Conservation (phyloP, 2,888 invertebrate genomes). For the Cerceris ruficornis region DNA sequence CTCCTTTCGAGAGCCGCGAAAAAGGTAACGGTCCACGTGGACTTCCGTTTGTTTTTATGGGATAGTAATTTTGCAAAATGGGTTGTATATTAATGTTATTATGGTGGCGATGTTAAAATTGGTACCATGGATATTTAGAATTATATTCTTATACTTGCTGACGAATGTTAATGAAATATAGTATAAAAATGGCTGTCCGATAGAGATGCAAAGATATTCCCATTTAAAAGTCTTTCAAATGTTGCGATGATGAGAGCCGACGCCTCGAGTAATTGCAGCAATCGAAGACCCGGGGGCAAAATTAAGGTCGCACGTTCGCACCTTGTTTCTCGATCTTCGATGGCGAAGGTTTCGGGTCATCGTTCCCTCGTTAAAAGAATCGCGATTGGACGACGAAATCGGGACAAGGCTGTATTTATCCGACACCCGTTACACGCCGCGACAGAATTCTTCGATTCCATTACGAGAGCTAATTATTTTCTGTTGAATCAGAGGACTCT, state of each 20-base stretch:
- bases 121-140: too few relatives aligned
- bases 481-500: slow-evolving; percentile 34
- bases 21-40: too few relatives aligned
- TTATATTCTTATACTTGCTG: too few relatives aligned
- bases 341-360: slow-evolving; percentile 38
- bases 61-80: too few relatives aligned
- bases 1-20: too few relatives aligned
- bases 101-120: too few relatives aligned
- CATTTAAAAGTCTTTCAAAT: background rate
- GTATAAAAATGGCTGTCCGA: too few relatives aligned
- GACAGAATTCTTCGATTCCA: slow-evolving; percentile 36
- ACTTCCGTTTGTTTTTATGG: too few relatives aligned
- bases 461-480: slow-evolving; percentile 40
- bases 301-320: slow-evolving; percentile 50
- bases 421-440: slow-evolving; percentile 40
- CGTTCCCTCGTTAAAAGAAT: slow-evolving; percentile 22
- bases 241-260: slow-evolving; percentile 1
- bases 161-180: too few relatives aligned
- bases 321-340: slow-evolving; percentile 39
- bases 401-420: slow-evolving; percentile 42
- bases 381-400: slow-evolving; percentile 35
- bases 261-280: slow-evolving; percentile 33
- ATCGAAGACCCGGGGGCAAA: slow-evolving; percentile 24
- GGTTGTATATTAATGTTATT: too few relatives aligned
- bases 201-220: background rate